These are phyloP conservation scores for Melanotaenia trifasciata DNA, from an alignment of 2,797 vertebrate genomes.

Conservation along the genomic window DNA sequence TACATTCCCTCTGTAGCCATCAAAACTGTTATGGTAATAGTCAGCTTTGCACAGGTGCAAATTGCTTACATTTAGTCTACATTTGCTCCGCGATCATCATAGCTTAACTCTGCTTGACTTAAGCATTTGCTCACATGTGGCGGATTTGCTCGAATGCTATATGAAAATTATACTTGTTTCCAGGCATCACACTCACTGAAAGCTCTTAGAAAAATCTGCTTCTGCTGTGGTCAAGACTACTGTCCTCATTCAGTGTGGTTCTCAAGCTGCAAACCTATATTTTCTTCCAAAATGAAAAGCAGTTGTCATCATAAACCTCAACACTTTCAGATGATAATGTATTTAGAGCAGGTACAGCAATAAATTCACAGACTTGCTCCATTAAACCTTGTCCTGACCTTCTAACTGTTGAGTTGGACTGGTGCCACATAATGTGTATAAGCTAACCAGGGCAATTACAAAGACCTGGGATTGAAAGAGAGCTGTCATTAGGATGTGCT, in stretches of 20 bases:
- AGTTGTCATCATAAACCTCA: constrained; percentile 39
- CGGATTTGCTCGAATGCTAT: constrained; percentile 38
- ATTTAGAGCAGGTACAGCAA: constrained; percentile 63
- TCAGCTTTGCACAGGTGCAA: constrained; percentile 83
- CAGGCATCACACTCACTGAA: neutral
- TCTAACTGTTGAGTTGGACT: constrained; percentile 71
- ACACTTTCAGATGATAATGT: constrained; percentile 43
- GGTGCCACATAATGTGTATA: constrained; percentile 86
- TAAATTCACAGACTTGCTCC: constrained; percentile 58
- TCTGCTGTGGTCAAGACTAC: constrained; percentile 1
- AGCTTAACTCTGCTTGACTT: constrained; percentile 45
- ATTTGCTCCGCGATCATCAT: constrained; percentile 71
- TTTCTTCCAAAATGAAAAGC: constrained; percentile 35
- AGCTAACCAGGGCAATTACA: constrained; percentile 89
- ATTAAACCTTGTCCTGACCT: constrained; percentile 78
- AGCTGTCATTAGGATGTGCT: constrained; percentile 88
- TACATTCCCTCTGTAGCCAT: constrained; percentile 70
- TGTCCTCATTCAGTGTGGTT: neutral
- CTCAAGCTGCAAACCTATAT: constrained; percentile 15
- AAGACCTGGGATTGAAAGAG: constrained; percentile 86
- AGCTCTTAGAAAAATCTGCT: neutral
- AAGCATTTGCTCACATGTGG: constrained; percentile 50
- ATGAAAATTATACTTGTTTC: constrained; percentile 26
- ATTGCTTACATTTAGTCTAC: constrained; percentile 70
- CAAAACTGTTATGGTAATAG: constrained; percentile 81